These are phyloP conservation scores for Drosophila santomea DNA, from an alignment of 1,140 invertebrate species.

Conservation along the genomic window DNA sequence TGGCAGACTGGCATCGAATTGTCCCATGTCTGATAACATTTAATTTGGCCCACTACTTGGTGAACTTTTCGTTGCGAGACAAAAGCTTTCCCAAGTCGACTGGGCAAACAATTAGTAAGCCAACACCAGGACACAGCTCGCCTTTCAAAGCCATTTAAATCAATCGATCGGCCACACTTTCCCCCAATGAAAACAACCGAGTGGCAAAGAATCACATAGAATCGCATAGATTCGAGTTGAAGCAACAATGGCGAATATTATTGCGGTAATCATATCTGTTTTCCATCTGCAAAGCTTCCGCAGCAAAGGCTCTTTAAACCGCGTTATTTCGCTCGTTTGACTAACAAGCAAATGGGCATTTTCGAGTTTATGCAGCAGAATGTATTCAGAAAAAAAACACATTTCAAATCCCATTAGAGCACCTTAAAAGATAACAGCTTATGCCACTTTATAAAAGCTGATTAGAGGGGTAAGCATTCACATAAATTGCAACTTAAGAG, in stretches of 20 bases:
- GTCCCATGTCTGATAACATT: slow-evolving; percentile 27
- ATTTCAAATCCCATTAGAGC: neutral
- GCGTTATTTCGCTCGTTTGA: slow-evolving; percentile 15
- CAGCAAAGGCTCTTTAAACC: slow-evolving; percentile 35
- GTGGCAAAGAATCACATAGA: slow-evolving; percentile 4
- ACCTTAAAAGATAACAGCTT: no score
- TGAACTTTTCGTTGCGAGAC: slow-evolving; percentile 41
- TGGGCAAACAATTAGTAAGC: slow-evolving; percentile 70
- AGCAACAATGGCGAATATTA: slow-evolving; percentile 52
- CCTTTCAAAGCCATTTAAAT: slow-evolving; percentile 65
- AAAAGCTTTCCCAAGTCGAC: slow-evolving; percentile 34
- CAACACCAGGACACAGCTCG: slow-evolving; percentile 45
- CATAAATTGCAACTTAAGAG: no score
- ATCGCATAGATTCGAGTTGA: slow-evolving; percentile 17
- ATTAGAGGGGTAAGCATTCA: no score
- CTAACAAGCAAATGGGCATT: slow-evolving; percentile 6
- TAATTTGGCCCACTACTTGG: slow-evolving; percentile 43
- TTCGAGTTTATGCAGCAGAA: slow-evolving; percentile 14
- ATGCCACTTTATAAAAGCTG: no score
- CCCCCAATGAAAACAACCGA: neutral
- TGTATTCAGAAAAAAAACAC: neutral
- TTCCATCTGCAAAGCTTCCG: slow-evolving; percentile 33
- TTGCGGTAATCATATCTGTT: slow-evolving; percentile 51
- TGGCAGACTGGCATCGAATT: slow-evolving; percentile 40
- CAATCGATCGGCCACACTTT: slow-evolving; percentile 58